These are phyloP conservation scores for Pilophorus perplexus DNA, from an alignment of 2,888 invertebrate genomes.

Conservation along the genomic window DNA sequence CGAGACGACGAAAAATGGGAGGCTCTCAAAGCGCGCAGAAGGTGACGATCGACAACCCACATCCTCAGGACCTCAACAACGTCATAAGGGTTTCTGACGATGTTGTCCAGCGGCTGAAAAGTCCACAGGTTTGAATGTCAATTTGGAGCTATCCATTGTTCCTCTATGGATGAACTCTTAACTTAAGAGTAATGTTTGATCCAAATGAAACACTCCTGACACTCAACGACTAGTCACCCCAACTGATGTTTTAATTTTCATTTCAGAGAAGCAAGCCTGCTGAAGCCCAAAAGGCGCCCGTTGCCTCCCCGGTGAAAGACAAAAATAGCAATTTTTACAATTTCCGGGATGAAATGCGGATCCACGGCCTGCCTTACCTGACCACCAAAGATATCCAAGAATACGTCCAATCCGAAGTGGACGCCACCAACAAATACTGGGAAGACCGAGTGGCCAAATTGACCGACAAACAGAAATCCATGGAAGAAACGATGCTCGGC, in stretches of 20 bases:
- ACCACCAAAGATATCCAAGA: constrained; percentile 39
- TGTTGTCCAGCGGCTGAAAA: constrained; percentile 23
- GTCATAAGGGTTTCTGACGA: constrained; percentile 28
- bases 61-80: constrained; percentile 28
- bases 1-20: no score
- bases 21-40: constrained; percentile 27
- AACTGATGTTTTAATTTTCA: no score
- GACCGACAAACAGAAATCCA: constrained; percentile 23
- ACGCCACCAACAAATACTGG: constrained; percentile 32
- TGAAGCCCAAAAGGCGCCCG: no score
- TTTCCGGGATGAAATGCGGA: constrained; percentile 27
- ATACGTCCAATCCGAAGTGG: constrained; percentile 29
- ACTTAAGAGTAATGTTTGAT: no score
- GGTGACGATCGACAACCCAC: constrained; percentile 33
- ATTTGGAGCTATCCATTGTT: no score
- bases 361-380: constrained; percentile 35
- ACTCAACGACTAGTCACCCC: no score
- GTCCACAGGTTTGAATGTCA: no score
- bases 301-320: no score
- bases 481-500: constrained; percentile 25
- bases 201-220: no score
- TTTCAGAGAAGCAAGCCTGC: no score
- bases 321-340: constrained; percentile 29
- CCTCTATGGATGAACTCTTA: no score
- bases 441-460: constrained; percentile 27